A percentile compares a stretch with the other conserved stretches of the same genome.
Conservation (phyloP, 2,113 vertebrate genomes). For the Oreotrochilus melanogaster region DNA sequence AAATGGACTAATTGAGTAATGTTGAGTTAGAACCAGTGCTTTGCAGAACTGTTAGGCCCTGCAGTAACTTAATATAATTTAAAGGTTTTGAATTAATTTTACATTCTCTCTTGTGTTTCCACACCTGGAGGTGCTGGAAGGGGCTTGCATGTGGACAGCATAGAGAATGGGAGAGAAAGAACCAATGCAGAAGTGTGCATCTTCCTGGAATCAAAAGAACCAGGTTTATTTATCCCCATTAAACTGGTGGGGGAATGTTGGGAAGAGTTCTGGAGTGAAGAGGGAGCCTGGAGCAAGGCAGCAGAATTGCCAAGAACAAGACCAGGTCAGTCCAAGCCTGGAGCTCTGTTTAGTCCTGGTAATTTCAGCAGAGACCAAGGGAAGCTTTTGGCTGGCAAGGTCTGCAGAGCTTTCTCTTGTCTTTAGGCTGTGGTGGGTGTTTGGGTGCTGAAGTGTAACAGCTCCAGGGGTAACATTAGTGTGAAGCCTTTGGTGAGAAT, state of each 20-base stretch:
- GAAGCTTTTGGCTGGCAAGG: background rate
- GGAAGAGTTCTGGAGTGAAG: background rate
- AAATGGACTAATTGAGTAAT: slow-evolving; percentile 41
- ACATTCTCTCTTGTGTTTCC: background rate
- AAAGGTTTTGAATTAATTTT: background rate
- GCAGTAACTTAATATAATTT: background rate
- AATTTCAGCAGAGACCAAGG: background rate
- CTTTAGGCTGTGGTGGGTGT: background rate
- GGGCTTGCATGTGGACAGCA: background rate
- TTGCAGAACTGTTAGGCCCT: background rate
- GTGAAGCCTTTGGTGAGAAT: fast-evolving
- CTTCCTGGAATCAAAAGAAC: background rate
- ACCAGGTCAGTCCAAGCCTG: background rate
- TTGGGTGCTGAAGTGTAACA: background rate
- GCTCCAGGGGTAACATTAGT: background rate
- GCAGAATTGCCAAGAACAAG: background rate
- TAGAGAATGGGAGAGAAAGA: background rate
- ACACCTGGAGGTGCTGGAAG: background rate
- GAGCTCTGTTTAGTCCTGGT: background rate
- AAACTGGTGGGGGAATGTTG: background rate
- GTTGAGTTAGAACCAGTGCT: background rate
- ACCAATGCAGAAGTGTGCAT: background rate
- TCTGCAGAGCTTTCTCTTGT: background rate
- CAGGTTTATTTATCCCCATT: background rate
- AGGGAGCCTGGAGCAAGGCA: background rate